Base-by-base conservation (phyloP, 1,140 invertebrate genomes). In the Sogatella furcifera region DNA sequence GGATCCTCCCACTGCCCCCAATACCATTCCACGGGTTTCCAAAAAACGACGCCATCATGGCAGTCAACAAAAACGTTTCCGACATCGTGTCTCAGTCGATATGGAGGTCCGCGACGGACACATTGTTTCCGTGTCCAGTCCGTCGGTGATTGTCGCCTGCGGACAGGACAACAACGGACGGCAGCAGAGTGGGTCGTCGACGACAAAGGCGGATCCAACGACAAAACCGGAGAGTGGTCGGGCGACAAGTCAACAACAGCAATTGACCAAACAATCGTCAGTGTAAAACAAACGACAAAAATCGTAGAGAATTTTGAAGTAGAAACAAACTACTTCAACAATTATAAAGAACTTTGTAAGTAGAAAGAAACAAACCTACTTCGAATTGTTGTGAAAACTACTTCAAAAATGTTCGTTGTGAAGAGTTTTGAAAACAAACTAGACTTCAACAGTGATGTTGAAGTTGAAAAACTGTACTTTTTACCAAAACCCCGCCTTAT, bases 21-120 rank as follows among this genome's bases (percentile, higher is more conserved):
- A 70, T 15, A 71, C 69, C 17, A 68, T 70, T 43, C 66, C 69
- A 9, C 52, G 69, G 10, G 69, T 69, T 31, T 69, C 70, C 4
- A 71, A 69, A 55, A 24, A 69, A 17, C 46, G 60, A 46, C 46
- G 65, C 15, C 65, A 68, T 54, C 42, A 62, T 38, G 62, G 64
- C n/a, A 56, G 55, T 11, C 38, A 17, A 13, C 34, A 4, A 42
- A 17, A 22, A 10, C 63, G 63, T 52, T 44, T 62, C 10, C 61
- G 65, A n/a, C 62, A 63, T n/a, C 34, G 65, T 15, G 60, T 62
- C 11, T 60, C 54, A 5, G 61, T 60, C n/a, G 64, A 63, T 24
- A 49, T 60, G 49, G 64, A 66, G 31, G 42, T 60, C 2, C 55
- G 61, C 11, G 65, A 67, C 52, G 58, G 64, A 5, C 63, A 63